Conservation (phyloP, 2,113 vertebrate genomes). For the Apteryx mantelli region DNA sequence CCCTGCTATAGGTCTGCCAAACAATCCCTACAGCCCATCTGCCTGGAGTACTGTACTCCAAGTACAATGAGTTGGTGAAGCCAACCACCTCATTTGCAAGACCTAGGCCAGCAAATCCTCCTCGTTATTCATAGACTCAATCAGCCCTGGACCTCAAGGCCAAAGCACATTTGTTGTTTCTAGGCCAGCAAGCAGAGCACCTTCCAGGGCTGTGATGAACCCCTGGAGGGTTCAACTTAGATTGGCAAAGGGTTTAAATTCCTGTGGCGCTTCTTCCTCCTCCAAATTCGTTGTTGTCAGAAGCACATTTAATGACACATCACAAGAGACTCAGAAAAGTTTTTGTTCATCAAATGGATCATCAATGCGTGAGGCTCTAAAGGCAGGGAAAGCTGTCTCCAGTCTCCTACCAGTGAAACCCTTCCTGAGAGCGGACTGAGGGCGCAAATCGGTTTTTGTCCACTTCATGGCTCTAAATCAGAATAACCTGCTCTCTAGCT, state of each 20-base stretch:
- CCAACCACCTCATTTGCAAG: background rate
- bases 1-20: background rate
- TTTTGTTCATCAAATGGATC: background rate
- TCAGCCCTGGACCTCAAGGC: fast-evolving
- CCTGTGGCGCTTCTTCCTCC: background rate
- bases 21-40: background rate
- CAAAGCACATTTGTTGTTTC: background rate
- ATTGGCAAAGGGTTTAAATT: background rate
- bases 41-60: background rate
- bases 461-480: background rate
- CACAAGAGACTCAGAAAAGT: background rate
- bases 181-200: background rate
- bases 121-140: background rate
- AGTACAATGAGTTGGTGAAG: background rate
- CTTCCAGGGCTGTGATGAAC: background rate
- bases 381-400: background rate
- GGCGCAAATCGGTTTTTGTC: background rate
- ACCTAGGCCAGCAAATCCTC: background rate
- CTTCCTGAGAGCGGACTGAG: background rate
- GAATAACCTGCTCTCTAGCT: background rate
- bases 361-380: background rate
- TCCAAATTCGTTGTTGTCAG: background rate
- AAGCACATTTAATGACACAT: background rate
- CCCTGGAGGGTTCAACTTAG: background rate
- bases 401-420: background rate